Percentiles rank a stretch among this genome's conserved stretches.
These are phyloP conservation scores for Anolis apletophallus DNA, from an alignment of 2,797 vertebrate genomes.

Conservation along the genomic window DNA sequence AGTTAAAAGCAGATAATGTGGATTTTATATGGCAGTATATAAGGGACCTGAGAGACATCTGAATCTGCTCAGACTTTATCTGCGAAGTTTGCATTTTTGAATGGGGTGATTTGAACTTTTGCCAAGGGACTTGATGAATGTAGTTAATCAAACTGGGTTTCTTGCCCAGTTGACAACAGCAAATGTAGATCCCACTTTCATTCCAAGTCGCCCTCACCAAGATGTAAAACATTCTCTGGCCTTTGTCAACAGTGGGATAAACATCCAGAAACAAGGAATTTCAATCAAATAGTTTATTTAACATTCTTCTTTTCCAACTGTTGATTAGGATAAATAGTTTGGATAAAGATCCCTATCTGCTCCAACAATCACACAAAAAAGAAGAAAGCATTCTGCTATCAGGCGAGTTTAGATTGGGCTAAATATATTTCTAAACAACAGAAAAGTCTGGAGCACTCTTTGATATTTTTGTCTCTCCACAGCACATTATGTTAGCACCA, in stretches of 20 bases:
- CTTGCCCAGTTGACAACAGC: conserved; percentile 66
- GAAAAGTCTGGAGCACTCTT: conserved; percentile 74
- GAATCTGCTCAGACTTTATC: conserved; percentile 78
- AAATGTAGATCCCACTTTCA: conserved; percentile 77
- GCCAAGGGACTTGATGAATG: conserved; percentile 78
- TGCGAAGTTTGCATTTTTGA: conserved; percentile 77
- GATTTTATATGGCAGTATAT: too few species aligned
- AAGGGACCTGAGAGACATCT: conserved; percentile 65
- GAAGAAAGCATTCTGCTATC: conserved; percentile 77
- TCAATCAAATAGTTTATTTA: conserved; percentile 84
- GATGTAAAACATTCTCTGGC: conserved; percentile 82
- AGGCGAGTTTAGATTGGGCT: conserved; percentile 77
- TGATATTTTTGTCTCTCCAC: conserved; percentile 75
- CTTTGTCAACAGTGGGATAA: conserved; percentile 84
- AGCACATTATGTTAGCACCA: conserved; percentile 74
- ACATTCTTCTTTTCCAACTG: conserved; percentile 83
- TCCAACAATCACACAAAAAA: conserved; percentile 81
- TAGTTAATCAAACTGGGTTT: conserved; percentile 81
- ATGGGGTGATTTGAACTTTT: conserved; percentile 75
- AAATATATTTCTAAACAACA: conserved; percentile 80
- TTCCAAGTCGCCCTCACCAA: conserved; percentile 78
- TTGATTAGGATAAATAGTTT: conserved; percentile 88
- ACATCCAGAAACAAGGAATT: conserved; percentile 79
- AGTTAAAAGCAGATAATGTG: too few species aligned
- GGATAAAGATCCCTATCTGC: conserved; percentile 79